Evolutionary conservation across 2,797 vertebrate species (phyloP).

Genomic region (Onychomys arenicola): DNA sequence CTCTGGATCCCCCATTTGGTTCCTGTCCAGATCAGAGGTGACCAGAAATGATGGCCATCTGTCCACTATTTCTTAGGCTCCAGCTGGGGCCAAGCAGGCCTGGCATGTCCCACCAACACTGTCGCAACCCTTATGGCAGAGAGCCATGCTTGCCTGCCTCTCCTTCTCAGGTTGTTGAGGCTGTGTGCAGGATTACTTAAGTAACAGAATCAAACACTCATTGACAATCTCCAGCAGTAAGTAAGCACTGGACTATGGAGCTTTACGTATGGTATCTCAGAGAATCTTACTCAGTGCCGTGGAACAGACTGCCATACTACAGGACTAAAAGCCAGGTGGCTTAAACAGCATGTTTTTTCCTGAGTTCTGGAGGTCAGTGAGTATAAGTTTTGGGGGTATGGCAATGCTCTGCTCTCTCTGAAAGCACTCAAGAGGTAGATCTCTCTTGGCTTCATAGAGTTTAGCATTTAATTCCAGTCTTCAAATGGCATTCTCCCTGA

Average conservation of each 20-base stretch:
- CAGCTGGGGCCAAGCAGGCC: not conserved
- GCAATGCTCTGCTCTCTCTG: not conserved
- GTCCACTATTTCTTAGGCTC: constrained; percentile 40
- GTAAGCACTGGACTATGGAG: not conserved
- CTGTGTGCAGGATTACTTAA: not conserved
- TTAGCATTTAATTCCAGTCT: not conserved
- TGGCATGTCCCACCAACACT: accelerated
- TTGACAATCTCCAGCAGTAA: not conserved
- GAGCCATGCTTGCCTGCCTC: not conserved
- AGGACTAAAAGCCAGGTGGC: not conserved
- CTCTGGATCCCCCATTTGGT: constrained; percentile 63
- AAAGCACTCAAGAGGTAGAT: not conserved
- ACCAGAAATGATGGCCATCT: constrained; percentile 67
- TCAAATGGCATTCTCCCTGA: not conserved
- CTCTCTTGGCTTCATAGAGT: not conserved
- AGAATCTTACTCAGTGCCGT: not conserved
- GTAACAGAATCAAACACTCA: not conserved
- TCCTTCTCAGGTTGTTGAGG: not conserved
- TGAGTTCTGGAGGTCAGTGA: not conserved
- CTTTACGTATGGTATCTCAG: not conserved
- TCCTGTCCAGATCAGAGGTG: constrained; percentile 64
- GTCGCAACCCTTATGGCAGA: not conserved
- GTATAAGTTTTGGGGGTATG: not conserved
- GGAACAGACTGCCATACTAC: accelerated
- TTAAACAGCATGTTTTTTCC: too few relatives aligned